Percentiles rank a stretch among this genome's conserved stretches.
These are phyloP conservation scores for Andrena haemorrhoa DNA, from an alignment of 2,888 invertebrate genomes.

Conservation along the genomic window DNA sequence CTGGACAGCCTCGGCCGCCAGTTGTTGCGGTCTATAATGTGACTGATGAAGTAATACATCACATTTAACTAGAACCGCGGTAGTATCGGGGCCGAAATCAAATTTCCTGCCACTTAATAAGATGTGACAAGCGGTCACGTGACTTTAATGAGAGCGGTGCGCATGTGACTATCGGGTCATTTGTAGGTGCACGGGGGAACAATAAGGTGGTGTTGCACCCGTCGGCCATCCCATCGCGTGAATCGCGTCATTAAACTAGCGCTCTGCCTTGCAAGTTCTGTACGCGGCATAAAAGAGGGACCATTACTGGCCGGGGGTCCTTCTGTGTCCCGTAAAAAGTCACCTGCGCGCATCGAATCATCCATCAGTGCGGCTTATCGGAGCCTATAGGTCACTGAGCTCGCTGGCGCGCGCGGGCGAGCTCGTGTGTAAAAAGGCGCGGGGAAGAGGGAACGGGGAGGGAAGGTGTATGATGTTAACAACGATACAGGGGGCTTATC, in stretches of 20 bases:
- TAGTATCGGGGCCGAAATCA: constrained; percentile 75
- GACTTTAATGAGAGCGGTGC: constrained; percentile 70
- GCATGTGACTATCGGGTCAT: constrained; percentile 60
- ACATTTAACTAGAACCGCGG: constrained; percentile 73
- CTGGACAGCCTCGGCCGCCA: constrained; percentile 15
- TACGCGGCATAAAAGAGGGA: constrained; percentile 49
- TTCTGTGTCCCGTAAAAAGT: constrained; percentile 56
- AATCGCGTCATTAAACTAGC: constrained; percentile 67
- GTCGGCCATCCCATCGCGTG: constrained; percentile 65
- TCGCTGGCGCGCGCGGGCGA: background rate
- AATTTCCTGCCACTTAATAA: constrained; percentile 81
- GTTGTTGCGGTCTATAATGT: constrained; percentile 61
- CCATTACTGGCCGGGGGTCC: constrained; percentile 43
- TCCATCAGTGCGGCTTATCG: constrained; percentile 57
- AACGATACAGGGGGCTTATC: constrained; percentile 43
- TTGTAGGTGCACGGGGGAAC: constrained; percentile 58
- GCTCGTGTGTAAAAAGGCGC: background rate
- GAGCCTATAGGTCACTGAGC: constrained; percentile 17
- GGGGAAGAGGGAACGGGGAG: background rate
- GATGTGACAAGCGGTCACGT: constrained; percentile 82
- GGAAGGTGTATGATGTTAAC: constrained; percentile 33
- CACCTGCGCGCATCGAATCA: constrained; percentile 52
- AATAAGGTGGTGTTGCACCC: constrained; percentile 56
- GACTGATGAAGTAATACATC: constrained; percentile 76
- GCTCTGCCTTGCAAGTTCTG: constrained; percentile 33